A percentile compares a stretch with the other conserved stretches of the same genome.
Conservation (phyloP, 2,888 invertebrate species). For the Hyppa rectilinea region DNA sequence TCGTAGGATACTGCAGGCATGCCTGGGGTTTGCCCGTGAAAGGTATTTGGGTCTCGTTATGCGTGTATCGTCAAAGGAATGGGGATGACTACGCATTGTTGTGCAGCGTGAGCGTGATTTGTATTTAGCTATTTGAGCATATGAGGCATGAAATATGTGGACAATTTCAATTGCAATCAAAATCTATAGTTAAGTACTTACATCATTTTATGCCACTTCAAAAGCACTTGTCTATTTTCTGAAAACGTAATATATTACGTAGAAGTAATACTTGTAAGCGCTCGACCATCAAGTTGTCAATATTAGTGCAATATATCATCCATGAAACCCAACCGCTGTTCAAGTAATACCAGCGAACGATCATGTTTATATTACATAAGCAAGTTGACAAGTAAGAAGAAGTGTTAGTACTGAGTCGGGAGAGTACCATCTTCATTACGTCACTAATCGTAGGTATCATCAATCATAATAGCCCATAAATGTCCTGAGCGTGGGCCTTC, state of each 20-base stretch:
- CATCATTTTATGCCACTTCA: neutral
- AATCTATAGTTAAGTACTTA: neutral
- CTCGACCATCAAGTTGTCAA: conserved; percentile 50
- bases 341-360: conserved; percentile 47
- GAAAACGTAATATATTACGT: conserved; percentile 3
- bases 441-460: conserved; percentile 33
- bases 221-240: conserved; percentile 8
- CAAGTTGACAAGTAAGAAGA: conserved; percentile 43
- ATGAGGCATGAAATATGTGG: neutral
- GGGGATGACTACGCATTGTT: conserved; percentile 18
- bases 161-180: neutral
- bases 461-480: conserved; percentile 36
- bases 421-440: conserved; percentile 44
- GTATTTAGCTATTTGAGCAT: neutral
- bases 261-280: conserved; percentile 33
- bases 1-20: conserved; percentile 22
- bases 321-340: conserved; percentile 44
- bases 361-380: conserved; percentile 49
- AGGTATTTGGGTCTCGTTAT: conserved; percentile 30
- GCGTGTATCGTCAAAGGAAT: conserved; percentile 15
- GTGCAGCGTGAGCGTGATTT: neutral
- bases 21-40: conserved; percentile 3
- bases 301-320: conserved; percentile 59
- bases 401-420: conserved; percentile 25
- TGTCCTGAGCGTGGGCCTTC: conserved; percentile 1